Conservation (phyloP, 1,140 invertebrate species). For the Drosophila bocqueti region DNA sequence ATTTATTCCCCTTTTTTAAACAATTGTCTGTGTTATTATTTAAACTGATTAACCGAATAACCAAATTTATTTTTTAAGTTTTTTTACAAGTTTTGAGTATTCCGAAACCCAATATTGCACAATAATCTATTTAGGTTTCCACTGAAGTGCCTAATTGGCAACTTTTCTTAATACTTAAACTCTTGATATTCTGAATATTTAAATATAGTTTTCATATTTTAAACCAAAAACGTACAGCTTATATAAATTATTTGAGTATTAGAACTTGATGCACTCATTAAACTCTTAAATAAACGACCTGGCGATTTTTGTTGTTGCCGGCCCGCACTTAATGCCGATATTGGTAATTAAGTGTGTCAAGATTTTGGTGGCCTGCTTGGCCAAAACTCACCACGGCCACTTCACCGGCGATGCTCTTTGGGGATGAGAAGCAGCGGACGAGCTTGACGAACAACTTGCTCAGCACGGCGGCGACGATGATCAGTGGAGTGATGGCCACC, state of each 20-base stretch:
- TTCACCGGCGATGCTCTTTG: conserved; percentile 35
- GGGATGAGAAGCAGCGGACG: not conserved
- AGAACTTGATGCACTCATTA: not conserved
- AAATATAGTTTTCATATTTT: not conserved
- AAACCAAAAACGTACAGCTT: not conserved
- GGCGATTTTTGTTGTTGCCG: too few relatives aligned
- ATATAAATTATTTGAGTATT: too few relatives aligned
- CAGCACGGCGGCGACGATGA: conserved; percentile 33
- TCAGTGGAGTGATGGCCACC: conserved; percentile 20
- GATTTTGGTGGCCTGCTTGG: conserved; percentile 2
- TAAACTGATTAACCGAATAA: too few relatives aligned
- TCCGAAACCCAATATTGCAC: too few relatives aligned
- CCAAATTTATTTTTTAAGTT: too few relatives aligned
- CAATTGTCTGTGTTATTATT: too few relatives aligned
- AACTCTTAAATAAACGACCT: not conserved
- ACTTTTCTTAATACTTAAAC: too few relatives aligned
- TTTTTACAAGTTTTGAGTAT: too few relatives aligned
- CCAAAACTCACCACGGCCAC: conserved; percentile 66
- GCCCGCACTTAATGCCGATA: not conserved
- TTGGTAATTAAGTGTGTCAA: conserved; percentile 5
- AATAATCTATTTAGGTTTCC: too few relatives aligned
- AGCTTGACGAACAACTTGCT: conserved; percentile 14
- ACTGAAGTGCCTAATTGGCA: not conserved
- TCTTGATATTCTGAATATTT: not conserved
- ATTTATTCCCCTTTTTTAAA: too few relatives aligned